phyloP scores from a whole-genome alignment of 2,888 invertebrate genomes.

The Ferrisia virgata region DNA sequence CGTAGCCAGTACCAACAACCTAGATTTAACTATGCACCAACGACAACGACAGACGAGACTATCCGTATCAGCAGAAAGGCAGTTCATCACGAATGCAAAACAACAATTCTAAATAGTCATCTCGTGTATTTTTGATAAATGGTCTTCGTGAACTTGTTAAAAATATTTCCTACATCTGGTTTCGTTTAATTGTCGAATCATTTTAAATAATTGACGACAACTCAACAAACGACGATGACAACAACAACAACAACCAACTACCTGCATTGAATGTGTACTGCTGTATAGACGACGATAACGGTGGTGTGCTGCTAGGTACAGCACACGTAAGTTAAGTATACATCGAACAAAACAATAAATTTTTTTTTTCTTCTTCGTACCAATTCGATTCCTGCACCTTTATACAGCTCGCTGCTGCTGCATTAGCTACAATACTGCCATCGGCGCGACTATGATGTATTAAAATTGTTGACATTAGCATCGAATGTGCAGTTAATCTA shows the following conservation, averaged over 20 bases:
- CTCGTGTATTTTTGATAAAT: not conserved
- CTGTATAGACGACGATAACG: no score
- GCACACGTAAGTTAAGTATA: not conserved
- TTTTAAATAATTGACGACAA: not conserved
- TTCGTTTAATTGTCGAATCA: constrained; percentile 5
- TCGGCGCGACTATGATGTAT: not conserved
- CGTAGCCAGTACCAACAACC: no score
- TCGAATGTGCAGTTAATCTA: constrained; percentile 6
- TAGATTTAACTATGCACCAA: no score
- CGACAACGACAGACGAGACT: no score
- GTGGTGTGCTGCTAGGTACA: no score
- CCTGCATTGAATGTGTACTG: not conserved
- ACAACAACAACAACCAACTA: not conserved
- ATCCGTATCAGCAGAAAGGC: not conserved
- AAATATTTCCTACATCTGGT: not conserved
- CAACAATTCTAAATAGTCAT: not conserved
- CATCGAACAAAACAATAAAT: not conserved
- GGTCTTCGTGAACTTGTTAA: not conserved
- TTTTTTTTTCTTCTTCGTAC: not conserved
- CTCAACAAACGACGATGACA: not conserved
- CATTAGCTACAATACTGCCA: not conserved
- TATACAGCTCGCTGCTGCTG: not conserved
- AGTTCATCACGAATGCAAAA: not conserved
- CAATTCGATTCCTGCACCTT: not conserved
- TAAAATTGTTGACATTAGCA: constrained; percentile 6